Evolutionary conservation across 2,888 invertebrate genomes (phyloP).

Genomic region (Geophilus truncorum): DNA sequence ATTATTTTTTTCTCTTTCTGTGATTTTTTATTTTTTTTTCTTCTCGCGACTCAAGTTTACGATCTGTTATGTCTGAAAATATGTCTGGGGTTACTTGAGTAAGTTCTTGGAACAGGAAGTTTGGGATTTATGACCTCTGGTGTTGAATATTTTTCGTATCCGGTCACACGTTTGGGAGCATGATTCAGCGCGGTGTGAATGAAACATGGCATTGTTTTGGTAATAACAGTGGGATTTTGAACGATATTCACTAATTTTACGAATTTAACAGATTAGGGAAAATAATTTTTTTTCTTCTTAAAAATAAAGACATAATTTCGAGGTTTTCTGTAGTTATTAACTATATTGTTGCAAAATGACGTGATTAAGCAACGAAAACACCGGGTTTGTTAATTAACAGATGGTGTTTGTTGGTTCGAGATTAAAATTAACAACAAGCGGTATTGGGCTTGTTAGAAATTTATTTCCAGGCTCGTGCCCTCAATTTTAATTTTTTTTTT

Average conservation of each 20-base stretch:
- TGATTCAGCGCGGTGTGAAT: background rate
- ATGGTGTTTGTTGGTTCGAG: background rate
- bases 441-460: background rate
- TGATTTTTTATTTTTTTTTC: background rate
- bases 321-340: too few species aligned
- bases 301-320: too few species aligned
- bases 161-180: background rate
- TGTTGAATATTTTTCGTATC: background rate
- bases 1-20: background rate
- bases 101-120: background rate
- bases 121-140: constrained; percentile 3
- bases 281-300: too few species aligned
- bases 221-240: too few species aligned
- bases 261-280: too few species aligned
- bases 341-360: too few species aligned
- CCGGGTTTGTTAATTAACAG: background rate
- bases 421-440: background rate
- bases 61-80: background rate
- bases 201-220: background rate
- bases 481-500: too few species aligned
- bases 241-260: too few species aligned
- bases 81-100: background rate
- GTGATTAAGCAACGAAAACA: background rate
- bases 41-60: background rate
- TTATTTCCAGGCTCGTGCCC: background rate